These are phyloP conservation scores for Aptenodytes forsteri DNA, from an alignment of 2,113 vertebrate species.

Conservation along the genomic window DNA sequence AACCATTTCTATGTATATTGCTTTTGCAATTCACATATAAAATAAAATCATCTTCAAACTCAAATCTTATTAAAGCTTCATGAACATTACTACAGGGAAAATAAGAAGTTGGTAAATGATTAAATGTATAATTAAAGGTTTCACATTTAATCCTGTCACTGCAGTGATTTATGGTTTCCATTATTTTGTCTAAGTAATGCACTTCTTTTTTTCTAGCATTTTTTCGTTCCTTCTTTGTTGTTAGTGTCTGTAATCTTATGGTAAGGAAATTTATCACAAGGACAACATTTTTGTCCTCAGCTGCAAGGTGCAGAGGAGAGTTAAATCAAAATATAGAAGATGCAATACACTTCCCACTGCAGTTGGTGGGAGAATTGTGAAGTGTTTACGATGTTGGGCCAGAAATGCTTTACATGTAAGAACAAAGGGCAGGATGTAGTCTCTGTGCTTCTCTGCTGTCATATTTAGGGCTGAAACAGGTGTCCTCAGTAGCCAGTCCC, in stretches of 20 bases:
- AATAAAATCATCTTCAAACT: not conserved
- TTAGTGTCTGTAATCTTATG: conserved; percentile 21
- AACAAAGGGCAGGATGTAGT: conserved; percentile 16
- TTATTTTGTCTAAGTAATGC: conserved; percentile 54
- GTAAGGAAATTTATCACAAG: conserved; percentile 27
- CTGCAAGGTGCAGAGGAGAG: not conserved
- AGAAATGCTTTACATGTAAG: not conserved
- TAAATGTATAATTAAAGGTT: conserved; percentile 67
- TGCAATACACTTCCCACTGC: not conserved
- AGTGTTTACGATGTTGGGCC: not conserved
- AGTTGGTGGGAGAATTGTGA: not conserved
- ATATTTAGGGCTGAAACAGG: conserved; percentile 49
- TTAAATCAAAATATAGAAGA: not conserved
- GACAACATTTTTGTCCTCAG: not conserved
- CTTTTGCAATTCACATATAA: not conserved
- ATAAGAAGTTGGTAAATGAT: conserved; percentile 41
- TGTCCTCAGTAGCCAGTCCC: not conserved
- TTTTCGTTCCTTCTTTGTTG: not conserved
- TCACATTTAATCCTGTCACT: conserved; percentile 37
- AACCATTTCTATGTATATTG: not conserved
- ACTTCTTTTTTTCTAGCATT: not conserved
- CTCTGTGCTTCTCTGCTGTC: not conserved
- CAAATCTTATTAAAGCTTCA: conserved; percentile 7
- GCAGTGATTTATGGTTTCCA: conserved; percentile 55
- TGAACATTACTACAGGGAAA: not conserved